Base-by-base conservation (phyloP, 2,113 vertebrate genomes). In the Paramormyrops kingsleyae region DNA sequence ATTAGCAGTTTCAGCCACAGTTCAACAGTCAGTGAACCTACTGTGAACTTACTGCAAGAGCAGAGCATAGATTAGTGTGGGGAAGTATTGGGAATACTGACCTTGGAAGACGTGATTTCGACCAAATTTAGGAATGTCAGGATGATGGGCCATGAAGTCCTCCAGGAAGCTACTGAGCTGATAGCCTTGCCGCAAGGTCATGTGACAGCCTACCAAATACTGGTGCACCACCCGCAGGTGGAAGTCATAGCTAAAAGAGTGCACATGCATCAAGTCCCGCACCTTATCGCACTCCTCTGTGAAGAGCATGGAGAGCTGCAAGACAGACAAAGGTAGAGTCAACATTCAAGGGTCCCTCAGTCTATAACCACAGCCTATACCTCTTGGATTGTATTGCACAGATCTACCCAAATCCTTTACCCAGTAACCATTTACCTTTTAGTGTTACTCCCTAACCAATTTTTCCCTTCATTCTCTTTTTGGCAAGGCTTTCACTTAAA, bases 161-260 rank as follows among this genome's bases (percentile, higher is more conserved):
- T 98, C 97, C 89, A 99, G 96, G 94, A 99, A 99, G 92, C 97
- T 96, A 2, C 97, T 97, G 91, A 99, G 98, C 91, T 98, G 98
- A 95, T 99, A 99, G 91, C 98, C 97, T 24, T 99, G 98, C 24
- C 98, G 96, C 0, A 99, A 95, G 4, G 97, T 97, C 96, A 98
- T 97, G 91, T 98, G 97, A 92, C 97, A 95, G 49, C 98, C 99
- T 70, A 99, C 94, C 92, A 99, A 94, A 1, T 99, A 98, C 92
- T 99, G 99, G 94, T 99, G 98, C 89, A 98, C 97, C n/a, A 99
- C 97, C 21, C 98, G 97, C 92, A 99, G 94, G 93, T 99, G 99
- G 95, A 99, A 99, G 94, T 99, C 99, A 0, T 99, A 99, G 96
- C 99, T 99, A 96, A 99, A 99, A 0, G 98, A 99, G 93, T 99